phyloP scores from a whole-genome alignment of 2,113 vertebrate species.

The Actenoides hombroni region DNA sequence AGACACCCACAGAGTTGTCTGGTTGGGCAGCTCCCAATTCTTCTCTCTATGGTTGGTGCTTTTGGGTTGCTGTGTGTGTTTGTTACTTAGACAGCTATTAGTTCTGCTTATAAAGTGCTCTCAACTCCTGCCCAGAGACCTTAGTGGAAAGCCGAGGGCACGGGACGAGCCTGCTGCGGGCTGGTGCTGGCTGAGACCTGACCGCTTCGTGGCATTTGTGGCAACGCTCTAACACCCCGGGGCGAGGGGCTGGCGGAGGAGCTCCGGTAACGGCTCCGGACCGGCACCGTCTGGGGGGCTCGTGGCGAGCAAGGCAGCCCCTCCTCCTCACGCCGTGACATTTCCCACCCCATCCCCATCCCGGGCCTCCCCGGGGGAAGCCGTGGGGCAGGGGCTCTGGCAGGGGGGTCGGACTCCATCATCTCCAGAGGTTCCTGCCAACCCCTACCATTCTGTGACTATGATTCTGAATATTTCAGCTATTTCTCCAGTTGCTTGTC shows the following conservation, averaged over 20 bases:
- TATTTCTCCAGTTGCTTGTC: background rate
- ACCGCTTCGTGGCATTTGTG: background rate
- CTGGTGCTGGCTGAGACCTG: conserved; percentile 16
- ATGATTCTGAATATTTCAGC: background rate
- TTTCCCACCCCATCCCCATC: background rate
- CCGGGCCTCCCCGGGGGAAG: background rate
- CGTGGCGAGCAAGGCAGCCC: background rate
- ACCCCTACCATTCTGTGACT: no score
- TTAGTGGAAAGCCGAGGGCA: background rate
- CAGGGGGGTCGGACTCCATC: no score
- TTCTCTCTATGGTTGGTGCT: no score
- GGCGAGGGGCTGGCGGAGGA: background rate
- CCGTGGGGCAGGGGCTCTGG: background rate
- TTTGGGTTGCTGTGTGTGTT: no score
- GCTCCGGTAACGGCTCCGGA: background rate
- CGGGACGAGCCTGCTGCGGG: background rate
- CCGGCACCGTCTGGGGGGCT: background rate
- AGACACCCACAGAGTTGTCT: no score
- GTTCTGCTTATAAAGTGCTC: no score
- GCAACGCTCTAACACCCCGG: background rate
- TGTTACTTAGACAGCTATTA: no score
- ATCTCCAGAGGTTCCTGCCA: no score
- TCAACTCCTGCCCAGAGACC: no score
- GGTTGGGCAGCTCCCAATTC: no score
- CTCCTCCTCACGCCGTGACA: background rate